Evolutionary conservation across 2,888 invertebrate genomes (phyloP), one percentile per base, ranked within the genome.

Genomic region (Agonopterix subpropinquella): DNA sequence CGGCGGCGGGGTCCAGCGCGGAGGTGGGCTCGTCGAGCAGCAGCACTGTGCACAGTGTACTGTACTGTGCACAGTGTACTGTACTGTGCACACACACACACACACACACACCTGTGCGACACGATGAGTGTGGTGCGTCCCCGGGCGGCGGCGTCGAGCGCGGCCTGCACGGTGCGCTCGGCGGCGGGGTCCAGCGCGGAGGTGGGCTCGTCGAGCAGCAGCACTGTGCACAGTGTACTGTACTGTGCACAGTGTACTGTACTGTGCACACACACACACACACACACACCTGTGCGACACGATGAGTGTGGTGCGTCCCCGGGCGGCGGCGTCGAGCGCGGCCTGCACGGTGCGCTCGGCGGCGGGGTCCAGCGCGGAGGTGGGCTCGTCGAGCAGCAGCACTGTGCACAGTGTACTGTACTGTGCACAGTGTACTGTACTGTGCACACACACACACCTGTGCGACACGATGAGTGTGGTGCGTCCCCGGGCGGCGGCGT

Each of bases 191-290:
- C 96, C 49, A 96, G 77, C 0, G 96, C 96, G 0, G 95, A 95
- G 0, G 96, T 96, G 0, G 95, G 96, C 74, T 96, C 96, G 67
- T 96, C 96, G 54, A 94, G 79, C 48, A 94, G 77, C 47, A 94
- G 80, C 41, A 96, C 90, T 28, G 28, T 28, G 28, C 28, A 28
- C 28, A 28, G 28, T 28, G 28, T 28, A 7, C 18, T 4, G 3
- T 13, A 11, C 11, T 1, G 4, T 4, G 4, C 4, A 28, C 28
- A 28, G 28, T 28, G 28, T 28, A 7, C 18, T 4, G 3, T 13
- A 11, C 11, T 1, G 4, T 4, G 4, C 4, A 4, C 15, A 15
- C 15, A 15, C 15, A 15, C 15, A 15, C 15, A 15, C 28, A 28
- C 28, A 28, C 1, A 28, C 48, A 13, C 47, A 80, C 62, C 92